Evolutionary conservation across 2,797 vertebrate genomes (phyloP).

Genomic region (Sebastes matsubarae): DNA sequence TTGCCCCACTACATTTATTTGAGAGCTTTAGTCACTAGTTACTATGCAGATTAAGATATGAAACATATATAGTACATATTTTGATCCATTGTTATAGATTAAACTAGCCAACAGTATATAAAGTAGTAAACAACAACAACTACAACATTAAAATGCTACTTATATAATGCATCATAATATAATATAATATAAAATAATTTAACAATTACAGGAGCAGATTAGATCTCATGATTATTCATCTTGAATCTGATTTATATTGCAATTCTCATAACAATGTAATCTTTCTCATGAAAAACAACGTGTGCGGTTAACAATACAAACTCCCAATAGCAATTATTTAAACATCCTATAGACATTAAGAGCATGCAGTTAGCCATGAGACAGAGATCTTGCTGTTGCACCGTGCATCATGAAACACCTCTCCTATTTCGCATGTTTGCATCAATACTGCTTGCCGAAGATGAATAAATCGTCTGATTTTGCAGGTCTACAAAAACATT

Average conservation of each 20-base stretch:
- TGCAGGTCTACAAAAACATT: not conserved
- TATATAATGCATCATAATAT: not conserved
- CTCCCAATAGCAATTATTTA: slow-evolving; percentile 1
- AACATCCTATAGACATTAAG: slow-evolving; percentile 3
- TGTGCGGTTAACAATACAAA: slow-evolving; percentile 1
- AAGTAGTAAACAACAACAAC: not conserved
- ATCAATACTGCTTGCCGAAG: not conserved
- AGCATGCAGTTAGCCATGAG: not conserved
- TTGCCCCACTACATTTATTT: not conserved
- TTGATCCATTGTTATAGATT: not conserved
- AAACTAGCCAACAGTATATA: not conserved
- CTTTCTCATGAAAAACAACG: slow-evolving; percentile 19
- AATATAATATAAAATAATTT: not conserved
- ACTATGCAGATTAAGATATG: not conserved
- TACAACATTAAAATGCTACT: not conserved
- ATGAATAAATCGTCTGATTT: not conserved
- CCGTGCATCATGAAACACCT: not conserved
- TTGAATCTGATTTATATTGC: slow-evolving; percentile 28
- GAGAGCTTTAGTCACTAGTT: not conserved
- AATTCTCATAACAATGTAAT: slow-evolving; percentile 10
- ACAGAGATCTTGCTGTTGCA: slow-evolving; percentile 1
- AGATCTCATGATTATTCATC: slow-evolving; percentile 32
- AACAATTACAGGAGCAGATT: not conserved
- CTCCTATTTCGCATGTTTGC: not conserved
- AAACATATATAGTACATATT: not conserved